Conservation (phyloP, 30 jellyfish, hydroid and myxozoan genomes). For the Hydractinia echinata region DNA sequence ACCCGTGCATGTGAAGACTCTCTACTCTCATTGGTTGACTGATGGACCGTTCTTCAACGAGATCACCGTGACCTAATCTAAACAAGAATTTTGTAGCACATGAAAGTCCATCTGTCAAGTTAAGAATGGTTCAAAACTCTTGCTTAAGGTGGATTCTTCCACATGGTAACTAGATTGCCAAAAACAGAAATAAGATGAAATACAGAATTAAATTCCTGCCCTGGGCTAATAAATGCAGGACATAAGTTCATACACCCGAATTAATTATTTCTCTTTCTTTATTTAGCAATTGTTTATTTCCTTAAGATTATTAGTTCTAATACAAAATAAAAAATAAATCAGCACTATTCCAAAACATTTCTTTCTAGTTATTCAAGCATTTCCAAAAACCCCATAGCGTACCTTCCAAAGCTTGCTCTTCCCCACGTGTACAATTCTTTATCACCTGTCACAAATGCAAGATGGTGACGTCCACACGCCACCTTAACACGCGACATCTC, state of each 20-base stretch:
- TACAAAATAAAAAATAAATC: too few species aligned
- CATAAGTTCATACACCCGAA: too few species aligned
- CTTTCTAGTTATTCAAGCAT: neutral
- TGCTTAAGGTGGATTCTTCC: too few species aligned
- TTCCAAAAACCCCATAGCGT: neutral
- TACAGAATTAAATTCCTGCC: neutral
- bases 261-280: too few species aligned
- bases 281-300: too few species aligned
- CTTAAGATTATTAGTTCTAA: too few species aligned
- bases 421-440: slow-evolving; percentile 95
- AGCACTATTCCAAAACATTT: too few species aligned
- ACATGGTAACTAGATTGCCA: neutral
- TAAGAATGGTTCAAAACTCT: too few species aligned
- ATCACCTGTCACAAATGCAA: slow-evolving; percentile 62
- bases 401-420: slow-evolving; percentile 84
- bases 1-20: slow-evolving; percentile 95
- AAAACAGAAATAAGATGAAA: neutral
- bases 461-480: slow-evolving; percentile 84
- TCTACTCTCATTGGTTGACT: slow-evolving; percentile 84
- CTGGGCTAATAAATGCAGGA: too few species aligned
- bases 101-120: too few species aligned
- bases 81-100: neutral
- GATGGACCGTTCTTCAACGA: slow-evolving; percentile 65
- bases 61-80: slow-evolving; percentile 90
- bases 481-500: slow-evolving; percentile 35